A percentile compares a stretch with the other conserved stretches of the same genome.
Evolutionary conservation across 2,113 vertebrate species (phyloP).

Genomic region (Ploceus nigricollis): DNA sequence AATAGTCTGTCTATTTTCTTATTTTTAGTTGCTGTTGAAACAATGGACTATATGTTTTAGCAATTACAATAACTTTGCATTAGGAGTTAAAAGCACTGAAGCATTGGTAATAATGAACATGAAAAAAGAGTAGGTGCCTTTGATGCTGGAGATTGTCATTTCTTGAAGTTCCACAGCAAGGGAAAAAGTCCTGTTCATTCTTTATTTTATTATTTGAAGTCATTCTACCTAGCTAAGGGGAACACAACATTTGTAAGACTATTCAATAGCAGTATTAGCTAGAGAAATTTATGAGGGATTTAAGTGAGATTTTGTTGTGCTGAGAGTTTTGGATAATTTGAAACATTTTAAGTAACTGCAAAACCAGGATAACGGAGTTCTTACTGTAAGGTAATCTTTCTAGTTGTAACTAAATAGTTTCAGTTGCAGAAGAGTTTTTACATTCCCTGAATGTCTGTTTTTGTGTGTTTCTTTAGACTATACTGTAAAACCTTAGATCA

Average conservation of each 20-base stretch:
- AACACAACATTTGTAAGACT: accelerated
- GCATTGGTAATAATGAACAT: neutral
- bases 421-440: neutral
- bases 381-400: neutral
- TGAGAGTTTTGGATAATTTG: neutral
- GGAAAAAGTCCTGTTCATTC: accelerated
- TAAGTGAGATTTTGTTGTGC: neutral
- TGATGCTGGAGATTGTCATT: accelerated
- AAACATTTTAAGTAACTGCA: neutral
- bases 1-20: neutral
- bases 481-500: conserved; percentile 52
- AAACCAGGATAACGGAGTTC: neutral
- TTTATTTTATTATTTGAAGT: neutral
- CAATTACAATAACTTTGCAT: neutral
- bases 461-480: conserved; percentile 35
- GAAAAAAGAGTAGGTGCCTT: neutral
- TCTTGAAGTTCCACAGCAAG: neutral
- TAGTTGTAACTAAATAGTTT: neutral
- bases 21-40: neutral
- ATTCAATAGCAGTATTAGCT: neutral
- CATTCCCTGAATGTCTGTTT: conserved; percentile 26
- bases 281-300: neutral
- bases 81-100: neutral
- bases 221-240: neutral
- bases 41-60: accelerated